Evolutionary conservation across 2,797 vertebrate genomes (phyloP).

Genomic region (Arrhamphus sclerolepis): DNA sequence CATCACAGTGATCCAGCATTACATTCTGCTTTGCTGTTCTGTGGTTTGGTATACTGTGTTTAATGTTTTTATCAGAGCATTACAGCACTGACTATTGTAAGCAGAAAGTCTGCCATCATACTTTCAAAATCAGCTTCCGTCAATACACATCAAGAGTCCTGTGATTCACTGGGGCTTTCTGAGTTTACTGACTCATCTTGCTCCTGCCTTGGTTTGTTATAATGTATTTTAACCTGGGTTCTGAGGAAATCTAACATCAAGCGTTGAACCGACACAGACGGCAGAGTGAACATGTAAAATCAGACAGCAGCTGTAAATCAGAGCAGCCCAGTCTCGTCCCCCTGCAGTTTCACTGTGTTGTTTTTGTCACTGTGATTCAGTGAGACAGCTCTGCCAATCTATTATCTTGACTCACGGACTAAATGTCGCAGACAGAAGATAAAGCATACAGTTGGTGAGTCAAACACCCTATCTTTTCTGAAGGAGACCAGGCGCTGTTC

Average conservation of each 20-base stretch:
- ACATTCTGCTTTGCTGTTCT: slow-evolving; percentile 17
- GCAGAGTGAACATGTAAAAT: slow-evolving; percentile 22
- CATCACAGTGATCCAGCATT: slow-evolving; percentile 13
- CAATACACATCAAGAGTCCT: slow-evolving; percentile 3
- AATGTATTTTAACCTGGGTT: slow-evolving; percentile 22
- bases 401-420: slow-evolving; percentile 30
- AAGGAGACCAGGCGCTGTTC: slow-evolving; percentile 53
- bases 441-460: slow-evolving; percentile 48
- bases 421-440: slow-evolving; percentile 51
- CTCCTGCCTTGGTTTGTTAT: slow-evolving; percentile 16
- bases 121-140: slow-evolving; percentile 4
- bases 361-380: slow-evolving; percentile 43
- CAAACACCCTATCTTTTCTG: slow-evolving; percentile 38
- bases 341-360: slow-evolving; percentile 12
- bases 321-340: slow-evolving; percentile 5
- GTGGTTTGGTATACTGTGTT: slow-evolving; percentile 27
- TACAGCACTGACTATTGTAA: neutral
- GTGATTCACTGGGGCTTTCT: slow-evolving; percentile 1
- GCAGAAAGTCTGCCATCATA: slow-evolving; percentile 8
- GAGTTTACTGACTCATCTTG: slow-evolving; percentile 14
- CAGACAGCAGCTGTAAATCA: slow-evolving; percentile 37
- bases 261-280: slow-evolving; percentile 6
- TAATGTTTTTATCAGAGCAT: slow-evolving; percentile 25
- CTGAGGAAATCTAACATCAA: slow-evolving; percentile 20
- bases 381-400: slow-evolving; percentile 20